These are phyloP conservation scores for Pogonognathellus flavescens DNA, from an alignment of 1,140 invertebrate genomes.

Conservation along the genomic window DNA sequence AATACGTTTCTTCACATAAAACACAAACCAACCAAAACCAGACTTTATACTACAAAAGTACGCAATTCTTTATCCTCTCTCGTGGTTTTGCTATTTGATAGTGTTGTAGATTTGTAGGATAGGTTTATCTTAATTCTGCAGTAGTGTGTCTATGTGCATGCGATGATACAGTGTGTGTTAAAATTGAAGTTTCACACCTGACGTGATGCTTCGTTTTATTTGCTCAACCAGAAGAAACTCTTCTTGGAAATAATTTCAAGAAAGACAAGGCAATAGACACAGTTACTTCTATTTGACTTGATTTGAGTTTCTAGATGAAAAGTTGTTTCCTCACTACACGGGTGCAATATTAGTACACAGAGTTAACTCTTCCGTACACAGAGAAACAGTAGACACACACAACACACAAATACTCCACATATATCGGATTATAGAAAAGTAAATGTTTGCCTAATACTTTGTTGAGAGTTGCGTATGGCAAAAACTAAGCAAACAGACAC, in stretches of 20 bases:
- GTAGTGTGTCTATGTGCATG: background rate
- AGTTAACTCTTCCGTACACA: background rate
- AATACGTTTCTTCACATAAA: slow-evolving; percentile 3
- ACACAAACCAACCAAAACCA: background rate
- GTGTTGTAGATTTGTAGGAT: background rate
- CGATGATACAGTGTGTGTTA: background rate
- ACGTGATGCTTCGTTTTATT: background rate
- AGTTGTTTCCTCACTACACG: background rate
- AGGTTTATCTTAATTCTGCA: background rate
- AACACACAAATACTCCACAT: background rate
- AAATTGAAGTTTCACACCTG: slow-evolving; percentile 13
- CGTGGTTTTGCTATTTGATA: background rate
- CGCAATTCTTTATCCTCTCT: background rate
- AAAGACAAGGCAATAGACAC: background rate
- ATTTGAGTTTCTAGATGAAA: background rate
- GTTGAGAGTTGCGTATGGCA: background rate
- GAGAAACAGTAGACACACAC: background rate
- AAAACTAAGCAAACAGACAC: background rate
- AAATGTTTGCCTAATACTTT: background rate
- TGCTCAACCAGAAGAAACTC: background rate
- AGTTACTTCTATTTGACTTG: background rate
- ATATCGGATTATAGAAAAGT: background rate
- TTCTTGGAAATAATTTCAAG: background rate
- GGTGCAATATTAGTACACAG: too few species aligned
- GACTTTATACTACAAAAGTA: background rate